These are phyloP conservation scores for Neodiprion virginianus DNA, from an alignment of 1,140 invertebrate species.

Conservation along the genomic window DNA sequence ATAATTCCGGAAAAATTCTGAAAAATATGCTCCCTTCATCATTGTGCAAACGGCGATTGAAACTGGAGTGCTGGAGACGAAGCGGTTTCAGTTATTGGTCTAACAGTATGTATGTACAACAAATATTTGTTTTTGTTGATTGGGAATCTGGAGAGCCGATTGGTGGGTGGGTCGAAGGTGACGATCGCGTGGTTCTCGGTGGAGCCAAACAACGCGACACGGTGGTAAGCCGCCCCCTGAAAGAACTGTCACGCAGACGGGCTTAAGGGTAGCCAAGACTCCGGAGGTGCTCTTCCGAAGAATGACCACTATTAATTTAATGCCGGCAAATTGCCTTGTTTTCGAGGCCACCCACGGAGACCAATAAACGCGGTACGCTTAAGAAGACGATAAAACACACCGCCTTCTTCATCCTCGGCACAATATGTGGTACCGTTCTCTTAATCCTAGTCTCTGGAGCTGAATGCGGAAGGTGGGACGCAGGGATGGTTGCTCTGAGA, in stretches of 20 bases:
- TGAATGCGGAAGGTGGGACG: too few relatives aligned
- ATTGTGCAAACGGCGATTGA: background rate
- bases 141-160: background rate
- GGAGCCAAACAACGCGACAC: conserved; percentile 7
- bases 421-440: too few relatives aligned
- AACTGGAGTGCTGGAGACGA: background rate
- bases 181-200: background rate
- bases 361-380: too few relatives aligned
- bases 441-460: too few relatives aligned
- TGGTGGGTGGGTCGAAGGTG: background rate
- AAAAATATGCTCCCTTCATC: background rate
- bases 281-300: conserved; percentile 16
- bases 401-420: too few relatives aligned
- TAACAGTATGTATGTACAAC: background rate
- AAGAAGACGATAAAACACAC: too few relatives aligned
- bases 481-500: too few relatives aligned
- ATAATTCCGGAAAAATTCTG: background rate
- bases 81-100: background rate
- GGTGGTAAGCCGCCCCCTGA: conserved; percentile 49
- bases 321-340: conserved; percentile 41
- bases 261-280: conserved; percentile 46
- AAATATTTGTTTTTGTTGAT: background rate
- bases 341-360: conserved; percentile 10
- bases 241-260: conserved; percentile 51
- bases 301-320: conserved; percentile 49